A percentile compares a stretch with the other conserved stretches of the same genome.
Conservation (phyloP, 2,888 invertebrate species). For the Callyntrura guangdongensis region DNA sequence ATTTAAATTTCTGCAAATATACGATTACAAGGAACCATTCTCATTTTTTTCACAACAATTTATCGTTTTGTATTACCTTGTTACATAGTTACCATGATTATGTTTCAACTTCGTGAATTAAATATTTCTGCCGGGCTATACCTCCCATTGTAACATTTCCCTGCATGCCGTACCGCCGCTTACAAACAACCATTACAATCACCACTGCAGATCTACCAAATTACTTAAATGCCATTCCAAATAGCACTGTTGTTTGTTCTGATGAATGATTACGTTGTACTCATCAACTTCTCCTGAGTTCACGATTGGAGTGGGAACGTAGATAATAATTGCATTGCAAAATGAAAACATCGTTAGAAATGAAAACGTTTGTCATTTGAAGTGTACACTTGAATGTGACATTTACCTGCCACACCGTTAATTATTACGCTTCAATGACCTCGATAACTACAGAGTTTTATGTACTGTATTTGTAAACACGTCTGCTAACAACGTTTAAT, state of each 20-base stretch:
- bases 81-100: constrained; percentile 75
- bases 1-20: constrained; percentile 52
- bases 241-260: neutral
- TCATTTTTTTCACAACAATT: constrained; percentile 32
- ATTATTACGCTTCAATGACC: too few species aligned
- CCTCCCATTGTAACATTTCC: neutral
- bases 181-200: neutral
- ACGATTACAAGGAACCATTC: constrained; percentile 46
- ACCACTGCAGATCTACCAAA: neutral
- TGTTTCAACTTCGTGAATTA: constrained; percentile 62
- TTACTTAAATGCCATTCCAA: too few species aligned
- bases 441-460: too few species aligned
- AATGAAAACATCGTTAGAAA: too few species aligned
- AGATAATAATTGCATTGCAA: too few species aligned
- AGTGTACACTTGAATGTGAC: too few species aligned
- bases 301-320: too few species aligned
- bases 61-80: constrained; percentile 72
- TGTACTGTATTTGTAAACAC: too few species aligned
- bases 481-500: too few species aligned
- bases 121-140: neutral
- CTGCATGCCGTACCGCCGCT: neutral
- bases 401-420: too few species aligned
- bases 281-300: neutral
- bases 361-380: too few species aligned
- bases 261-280: neutral